These are phyloP conservation scores for Tyrophagus putrescentiae DNA, from an alignment of 1,140 invertebrate genomes.

Conservation along the genomic window DNA sequence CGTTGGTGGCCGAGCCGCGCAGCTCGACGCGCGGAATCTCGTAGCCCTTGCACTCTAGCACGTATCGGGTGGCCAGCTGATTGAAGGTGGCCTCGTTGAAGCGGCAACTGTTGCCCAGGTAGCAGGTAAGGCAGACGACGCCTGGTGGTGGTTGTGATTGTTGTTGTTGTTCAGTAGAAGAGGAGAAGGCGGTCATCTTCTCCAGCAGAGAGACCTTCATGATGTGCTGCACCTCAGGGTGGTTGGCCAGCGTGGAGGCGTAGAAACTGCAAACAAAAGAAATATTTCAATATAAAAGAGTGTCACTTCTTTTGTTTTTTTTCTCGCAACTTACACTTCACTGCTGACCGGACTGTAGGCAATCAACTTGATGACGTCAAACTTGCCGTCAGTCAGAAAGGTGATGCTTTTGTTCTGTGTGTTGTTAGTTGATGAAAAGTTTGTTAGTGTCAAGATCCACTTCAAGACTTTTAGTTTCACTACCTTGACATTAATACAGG, in stretches of 20 bases:
- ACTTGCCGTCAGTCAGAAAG: slow-evolving; percentile 53
- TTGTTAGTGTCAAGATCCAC: background rate
- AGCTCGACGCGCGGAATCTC: slow-evolving; percentile 14
- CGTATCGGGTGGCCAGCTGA: slow-evolving; percentile 49
- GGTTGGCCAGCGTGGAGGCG: slow-evolving; percentile 57
- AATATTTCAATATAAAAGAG: background rate
- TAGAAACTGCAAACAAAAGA: slow-evolving; percentile 51
- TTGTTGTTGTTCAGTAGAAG: background rate
- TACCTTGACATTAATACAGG: slow-evolving; percentile 6
- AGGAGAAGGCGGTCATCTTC: background rate
- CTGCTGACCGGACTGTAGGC: slow-evolving; percentile 53
- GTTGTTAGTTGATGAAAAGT: background rate
- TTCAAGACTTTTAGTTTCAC: background rate
- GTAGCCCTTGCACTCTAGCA: slow-evolving; percentile 49
- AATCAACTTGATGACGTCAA: slow-evolving; percentile 60
- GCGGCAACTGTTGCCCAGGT: slow-evolving; percentile 31
- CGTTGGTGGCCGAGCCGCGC: slow-evolving; percentile 3
- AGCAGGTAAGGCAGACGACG: slow-evolving; percentile 43
- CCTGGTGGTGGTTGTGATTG: no score
- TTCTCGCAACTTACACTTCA: slow-evolving; percentile 45
- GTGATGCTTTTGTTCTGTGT: background rate
- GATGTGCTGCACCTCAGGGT: slow-evolving; percentile 59
- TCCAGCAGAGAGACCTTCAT: slow-evolving; percentile 3
- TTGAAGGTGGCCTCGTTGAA: slow-evolving; percentile 47
- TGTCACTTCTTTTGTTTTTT: background rate